phyloP scores from a whole-genome alignment of 2,888 invertebrate species.

The Lasius fuliginosus region DNA sequence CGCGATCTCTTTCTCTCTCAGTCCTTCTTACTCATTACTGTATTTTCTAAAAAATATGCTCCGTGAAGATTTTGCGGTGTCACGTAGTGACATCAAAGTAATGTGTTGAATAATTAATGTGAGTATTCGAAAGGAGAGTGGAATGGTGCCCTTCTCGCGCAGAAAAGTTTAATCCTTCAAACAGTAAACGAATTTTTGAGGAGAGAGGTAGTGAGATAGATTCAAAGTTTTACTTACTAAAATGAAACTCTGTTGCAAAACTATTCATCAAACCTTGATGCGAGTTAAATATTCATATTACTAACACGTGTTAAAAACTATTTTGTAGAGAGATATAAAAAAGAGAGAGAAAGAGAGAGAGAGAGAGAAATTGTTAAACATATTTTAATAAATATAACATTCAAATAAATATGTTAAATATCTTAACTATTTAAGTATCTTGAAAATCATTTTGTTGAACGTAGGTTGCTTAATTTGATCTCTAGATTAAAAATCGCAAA shows the following conservation, averaged over 20 bases:
- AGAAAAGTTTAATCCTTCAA: conserved; percentile 37
- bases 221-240: conserved; percentile 36
- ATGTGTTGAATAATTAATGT: conserved; percentile 57
- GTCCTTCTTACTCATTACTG: background rate
- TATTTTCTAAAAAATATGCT: conserved; percentile 42
- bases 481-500: background rate
- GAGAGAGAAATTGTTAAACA: background rate
- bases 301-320: background rate
- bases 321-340: background rate
- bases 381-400: background rate
- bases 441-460: background rate
- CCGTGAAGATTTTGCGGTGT: conserved; percentile 12
- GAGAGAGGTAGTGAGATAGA: background rate
- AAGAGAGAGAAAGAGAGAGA: background rate
- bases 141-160: conserved; percentile 10
- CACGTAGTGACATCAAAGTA: conserved; percentile 39
- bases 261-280: conserved; percentile 27
- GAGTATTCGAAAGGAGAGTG: conserved; percentile 18
- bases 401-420: background rate
- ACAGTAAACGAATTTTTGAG: conserved; percentile 38
- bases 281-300: conserved; percentile 14
- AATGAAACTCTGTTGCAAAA: conserved; percentile 35
- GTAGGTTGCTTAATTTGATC: background rate
- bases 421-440: background rate
- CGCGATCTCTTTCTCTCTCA: conserved; percentile 40